Percentiles rank a stretch among this genome's conserved stretches.
Conservation (phyloP, 2,888 invertebrate genomes). For the Tenthredo notha region DNA sequence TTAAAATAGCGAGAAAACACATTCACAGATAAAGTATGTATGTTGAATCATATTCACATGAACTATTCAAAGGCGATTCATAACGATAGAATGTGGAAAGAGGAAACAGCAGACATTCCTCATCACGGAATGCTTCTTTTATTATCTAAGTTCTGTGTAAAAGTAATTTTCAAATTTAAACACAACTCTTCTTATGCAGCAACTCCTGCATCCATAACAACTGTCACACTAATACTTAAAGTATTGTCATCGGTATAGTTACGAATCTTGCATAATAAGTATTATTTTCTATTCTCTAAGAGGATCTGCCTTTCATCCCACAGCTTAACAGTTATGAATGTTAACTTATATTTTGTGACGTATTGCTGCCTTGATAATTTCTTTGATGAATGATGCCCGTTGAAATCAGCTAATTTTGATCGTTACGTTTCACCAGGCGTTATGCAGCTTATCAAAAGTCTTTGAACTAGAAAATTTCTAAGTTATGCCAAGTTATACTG, state of each 20-base stretch:
- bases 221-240: neutral
- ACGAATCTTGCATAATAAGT: neutral
- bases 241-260: neutral
- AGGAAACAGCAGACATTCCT: neutral
- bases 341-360: conserved; percentile 9
- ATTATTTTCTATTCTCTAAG: neutral
- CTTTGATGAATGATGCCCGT: conserved; percentile 32
- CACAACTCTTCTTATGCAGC: neutral
- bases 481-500: conserved; percentile 26
- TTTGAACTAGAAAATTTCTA: conserved; percentile 6
- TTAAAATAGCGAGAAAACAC: neutral
- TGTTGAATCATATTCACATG: neutral
- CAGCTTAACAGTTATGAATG: conserved; percentile 10
- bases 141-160: neutral
- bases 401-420: conserved; percentile 32
- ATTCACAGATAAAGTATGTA: neutral
- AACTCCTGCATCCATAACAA: neutral
- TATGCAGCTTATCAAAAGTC: neutral
- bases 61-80: neutral
- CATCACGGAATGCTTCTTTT: neutral
- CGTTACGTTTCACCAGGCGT: neutral
- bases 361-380: neutral
- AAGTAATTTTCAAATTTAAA: neutral
- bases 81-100: neutral
- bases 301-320: neutral